These are phyloP conservation scores for Bursaphelenchus mucronatus DNA, from an alignment of 1,140 invertebrate species.

Conservation along the genomic window DNA sequence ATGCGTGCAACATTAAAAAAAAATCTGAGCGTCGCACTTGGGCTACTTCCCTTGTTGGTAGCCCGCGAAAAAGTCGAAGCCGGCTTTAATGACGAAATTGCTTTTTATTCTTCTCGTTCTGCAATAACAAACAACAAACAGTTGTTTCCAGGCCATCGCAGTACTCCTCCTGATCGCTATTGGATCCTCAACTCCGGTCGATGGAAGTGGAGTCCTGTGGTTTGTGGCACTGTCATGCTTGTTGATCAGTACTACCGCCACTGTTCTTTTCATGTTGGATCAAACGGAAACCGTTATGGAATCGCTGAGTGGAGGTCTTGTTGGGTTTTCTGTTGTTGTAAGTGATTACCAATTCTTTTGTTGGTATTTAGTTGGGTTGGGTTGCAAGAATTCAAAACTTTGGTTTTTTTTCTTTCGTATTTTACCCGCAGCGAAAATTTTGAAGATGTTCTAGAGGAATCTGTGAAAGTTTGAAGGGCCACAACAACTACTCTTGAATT, in stretches of 20 bases:
- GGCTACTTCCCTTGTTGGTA: too few relatives aligned
- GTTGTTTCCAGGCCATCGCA: constrained; percentile 34
- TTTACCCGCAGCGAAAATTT: too few relatives aligned
- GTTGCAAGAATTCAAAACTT: too few relatives aligned
- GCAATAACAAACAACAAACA: too few relatives aligned
- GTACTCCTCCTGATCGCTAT: constrained; percentile 39
- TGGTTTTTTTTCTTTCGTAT: too few relatives aligned
- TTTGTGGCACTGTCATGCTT: constrained; percentile 34
- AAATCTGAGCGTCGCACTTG: too few relatives aligned
- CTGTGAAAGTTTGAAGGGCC: too few relatives aligned
- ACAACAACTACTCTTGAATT: too few relatives aligned
- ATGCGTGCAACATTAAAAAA: too few relatives aligned
- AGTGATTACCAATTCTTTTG: constrained; percentile 19
- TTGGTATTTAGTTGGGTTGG: neutral
- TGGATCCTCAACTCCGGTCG: constrained; percentile 29
- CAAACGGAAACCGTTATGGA: constrained; percentile 38
- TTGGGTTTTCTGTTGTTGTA: constrained; percentile 40
- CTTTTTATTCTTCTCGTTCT: neutral
- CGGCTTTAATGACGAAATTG: neutral
- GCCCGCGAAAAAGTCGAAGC: neutral
- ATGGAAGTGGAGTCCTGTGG: constrained; percentile 43
- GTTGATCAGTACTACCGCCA: constrained; percentile 34
- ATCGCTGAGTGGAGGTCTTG: constrained; percentile 33
- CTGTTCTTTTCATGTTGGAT: constrained; percentile 41
- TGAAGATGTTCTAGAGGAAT: too few relatives aligned